A percentile compares a stretch with the other conserved stretches of the same genome.
These are phyloP conservation scores for Aselliscus stoliczkanus DNA, from an alignment of 2,797 vertebrate species.

Conservation along the genomic window DNA sequence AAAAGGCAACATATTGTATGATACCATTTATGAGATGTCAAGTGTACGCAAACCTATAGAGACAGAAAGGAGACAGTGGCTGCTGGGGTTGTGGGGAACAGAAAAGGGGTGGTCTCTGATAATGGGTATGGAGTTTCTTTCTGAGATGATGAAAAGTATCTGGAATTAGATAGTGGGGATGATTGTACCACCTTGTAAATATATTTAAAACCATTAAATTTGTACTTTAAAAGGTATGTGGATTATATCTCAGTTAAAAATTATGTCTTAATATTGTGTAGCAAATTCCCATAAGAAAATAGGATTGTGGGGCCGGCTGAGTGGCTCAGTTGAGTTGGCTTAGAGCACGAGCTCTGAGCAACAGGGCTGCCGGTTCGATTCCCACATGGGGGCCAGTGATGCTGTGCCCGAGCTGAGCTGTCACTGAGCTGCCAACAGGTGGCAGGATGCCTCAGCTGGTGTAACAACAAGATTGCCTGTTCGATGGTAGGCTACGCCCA, in stretches of 20 bases:
- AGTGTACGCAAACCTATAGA: not conserved
- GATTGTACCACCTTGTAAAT: not conserved
- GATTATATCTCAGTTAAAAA: slow-evolving; percentile 19
- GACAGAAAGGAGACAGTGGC: not conserved
- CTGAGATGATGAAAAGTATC: not conserved
- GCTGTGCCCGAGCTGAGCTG: too few species aligned
- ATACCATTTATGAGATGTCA: not conserved
- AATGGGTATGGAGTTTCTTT: not conserved
- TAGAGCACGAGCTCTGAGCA: too few species aligned
- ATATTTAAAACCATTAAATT: slow-evolving; percentile 9
- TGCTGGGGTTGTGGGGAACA: not conserved
- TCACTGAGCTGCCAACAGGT: too few species aligned
- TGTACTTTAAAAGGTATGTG: not conserved
- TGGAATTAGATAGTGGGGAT: not conserved
- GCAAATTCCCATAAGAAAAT: slow-evolving; percentile 16
- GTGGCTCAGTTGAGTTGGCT: too few species aligned
- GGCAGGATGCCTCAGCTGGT: too few species aligned
- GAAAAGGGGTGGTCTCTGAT: not conserved
- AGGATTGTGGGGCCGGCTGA: too few species aligned
- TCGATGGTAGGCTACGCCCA: too few species aligned
- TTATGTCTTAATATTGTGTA: not conserved
- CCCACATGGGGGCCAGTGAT: too few species aligned
- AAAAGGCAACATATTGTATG: not conserved
- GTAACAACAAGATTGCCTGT: too few species aligned
- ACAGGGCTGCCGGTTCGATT: too few species aligned